Conservation (phyloP, 1,140 invertebrate genomes). For the Spodoptera frugiperda region DNA sequence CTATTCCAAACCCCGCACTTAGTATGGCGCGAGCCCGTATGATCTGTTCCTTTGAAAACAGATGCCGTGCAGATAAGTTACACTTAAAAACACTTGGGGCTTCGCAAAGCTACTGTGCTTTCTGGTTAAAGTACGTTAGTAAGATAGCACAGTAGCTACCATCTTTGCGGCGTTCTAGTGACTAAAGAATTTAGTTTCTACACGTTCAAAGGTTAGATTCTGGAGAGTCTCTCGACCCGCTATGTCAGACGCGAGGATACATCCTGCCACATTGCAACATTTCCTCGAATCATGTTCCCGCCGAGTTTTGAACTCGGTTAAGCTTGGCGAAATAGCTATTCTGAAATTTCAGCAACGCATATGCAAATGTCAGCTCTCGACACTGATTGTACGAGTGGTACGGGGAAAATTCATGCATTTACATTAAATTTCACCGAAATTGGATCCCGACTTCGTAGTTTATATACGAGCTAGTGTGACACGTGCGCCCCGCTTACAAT, state of each 20-base stretch:
- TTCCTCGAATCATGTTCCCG: constrained; percentile 67
- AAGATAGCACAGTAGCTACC: too few species aligned
- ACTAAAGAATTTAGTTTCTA: constrained; percentile 49
- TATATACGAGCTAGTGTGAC: constrained; percentile 74
- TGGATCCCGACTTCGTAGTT: constrained; percentile 76
- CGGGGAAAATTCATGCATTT: constrained; percentile 84
- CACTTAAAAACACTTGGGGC: constrained; percentile 61
- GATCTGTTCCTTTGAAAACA: constrained; percentile 60
- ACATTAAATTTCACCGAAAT: constrained; percentile 84
- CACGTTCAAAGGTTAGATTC: constrained; percentile 64
- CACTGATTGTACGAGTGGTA: constrained; percentile 84
- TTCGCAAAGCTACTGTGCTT: constrained; percentile 33
- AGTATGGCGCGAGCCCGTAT: constrained; percentile 63
- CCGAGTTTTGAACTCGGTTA: constrained; percentile 80
- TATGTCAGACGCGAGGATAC: constrained; percentile 70
- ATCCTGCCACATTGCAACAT: constrained; percentile 68
- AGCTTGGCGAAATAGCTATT: constrained; percentile 79
- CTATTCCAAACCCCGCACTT: constrained; percentile 66
- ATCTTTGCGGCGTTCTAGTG: constrained; percentile 53
- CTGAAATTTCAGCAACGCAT: constrained; percentile 82
- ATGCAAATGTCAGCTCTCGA: constrained; percentile 85
- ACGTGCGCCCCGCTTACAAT: constrained; percentile 68
- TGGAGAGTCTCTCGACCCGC: constrained; percentile 59
- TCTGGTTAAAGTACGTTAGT: constrained; percentile 33
- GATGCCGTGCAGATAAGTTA: constrained; percentile 68